A percentile compares a stretch with the other conserved stretches of the same genome.
These are phyloP conservation scores for Halictus quadricinctus DNA, from an alignment of 2,888 invertebrate genomes.

Conservation along the genomic window DNA sequence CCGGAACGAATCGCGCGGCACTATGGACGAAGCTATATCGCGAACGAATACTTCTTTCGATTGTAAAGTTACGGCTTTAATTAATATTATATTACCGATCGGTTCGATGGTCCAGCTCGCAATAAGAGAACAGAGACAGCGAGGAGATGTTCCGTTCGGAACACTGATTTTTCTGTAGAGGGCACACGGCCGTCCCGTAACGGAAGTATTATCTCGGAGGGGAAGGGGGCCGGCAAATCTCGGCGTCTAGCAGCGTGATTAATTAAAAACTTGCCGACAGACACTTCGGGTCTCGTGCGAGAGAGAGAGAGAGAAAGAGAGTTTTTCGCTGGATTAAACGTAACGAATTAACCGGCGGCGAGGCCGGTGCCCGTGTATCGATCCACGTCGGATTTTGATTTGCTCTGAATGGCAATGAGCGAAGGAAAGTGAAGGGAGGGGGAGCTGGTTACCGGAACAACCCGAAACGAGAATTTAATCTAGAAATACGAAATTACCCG, in stretches of 20 bases:
- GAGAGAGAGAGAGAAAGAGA: not conserved
- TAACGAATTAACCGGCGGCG: constrained; percentile 32
- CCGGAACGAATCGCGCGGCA: not conserved
- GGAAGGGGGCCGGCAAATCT: not conserved
- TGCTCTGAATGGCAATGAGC: constrained; percentile 21
- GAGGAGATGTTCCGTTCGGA: not conserved
- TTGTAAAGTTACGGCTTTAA: not conserved
- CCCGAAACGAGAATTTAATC: constrained; percentile 43
- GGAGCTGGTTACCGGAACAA: constrained; percentile 12
- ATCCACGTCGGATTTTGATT: constrained; percentile 47
- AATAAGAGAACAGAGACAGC: not conserved
- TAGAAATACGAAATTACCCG: constrained; percentile 44
- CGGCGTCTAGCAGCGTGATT: not conserved
- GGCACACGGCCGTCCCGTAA: not conserved
- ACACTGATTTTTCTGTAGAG: not conserved
- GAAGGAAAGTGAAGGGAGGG: constrained; percentile 10
- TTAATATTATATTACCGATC: not conserved
- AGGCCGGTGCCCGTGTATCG: constrained; percentile 22
- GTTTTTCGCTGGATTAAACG: constrained; percentile 18
- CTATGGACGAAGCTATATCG: not conserved
- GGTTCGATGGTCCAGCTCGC: not conserved
- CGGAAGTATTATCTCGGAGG: not conserved
- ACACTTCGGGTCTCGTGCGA: not conserved
- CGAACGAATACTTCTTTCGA: not conserved
- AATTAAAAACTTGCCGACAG: constrained; percentile 19